Percentiles rank a stretch among this genome's conserved stretches.
Evolutionary conservation across 2,797 vertebrate species (phyloP).

Genomic region (Rhabdophis nuchalis): DNA sequence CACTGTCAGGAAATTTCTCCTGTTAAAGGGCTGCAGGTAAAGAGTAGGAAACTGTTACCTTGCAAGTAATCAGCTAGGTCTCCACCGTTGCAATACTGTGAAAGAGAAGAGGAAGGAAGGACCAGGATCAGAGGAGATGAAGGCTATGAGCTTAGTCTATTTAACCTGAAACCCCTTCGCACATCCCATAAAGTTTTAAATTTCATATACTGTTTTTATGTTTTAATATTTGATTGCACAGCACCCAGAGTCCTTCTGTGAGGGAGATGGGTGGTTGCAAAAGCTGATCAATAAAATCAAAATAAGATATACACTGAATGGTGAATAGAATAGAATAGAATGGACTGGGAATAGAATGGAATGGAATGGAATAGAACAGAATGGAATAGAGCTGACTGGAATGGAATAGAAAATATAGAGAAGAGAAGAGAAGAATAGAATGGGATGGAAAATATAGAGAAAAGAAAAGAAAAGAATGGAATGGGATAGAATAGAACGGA

Average conservation of each 20-base stretch:
- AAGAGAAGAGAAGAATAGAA: too few relatives aligned
- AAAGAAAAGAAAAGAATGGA: too few relatives aligned
- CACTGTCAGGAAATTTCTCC: too few relatives aligned
- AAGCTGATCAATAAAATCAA: not conserved
- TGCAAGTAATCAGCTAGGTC: constrained; percentile 97
- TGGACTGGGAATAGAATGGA: too few relatives aligned
- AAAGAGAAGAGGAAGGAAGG: constrained; percentile 53
- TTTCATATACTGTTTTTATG: not conserved
- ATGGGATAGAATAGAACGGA: too few relatives aligned
- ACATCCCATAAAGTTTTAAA: not conserved
- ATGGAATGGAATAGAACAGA: too few relatives aligned
- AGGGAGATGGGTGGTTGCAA: not conserved
- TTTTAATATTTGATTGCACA: not conserved
- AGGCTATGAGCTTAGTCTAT: not conserved
- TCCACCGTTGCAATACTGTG: constrained; percentile 95
- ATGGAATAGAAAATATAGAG: too few relatives aligned
- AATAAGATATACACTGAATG: not conserved
- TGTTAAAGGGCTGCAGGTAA: not conserved
- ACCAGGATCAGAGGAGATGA: constrained; percentile 34
- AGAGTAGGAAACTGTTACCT: constrained; percentile 77
- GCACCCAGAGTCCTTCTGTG: not conserved
- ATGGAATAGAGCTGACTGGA: too few relatives aligned
- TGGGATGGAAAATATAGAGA: too few relatives aligned
- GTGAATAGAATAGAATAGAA: not conserved
- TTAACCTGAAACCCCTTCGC: not conserved